Base-by-base conservation (phyloP, 37 sponge, comb jelly and placozoan species). In the Corticium candelabrum region DNA sequence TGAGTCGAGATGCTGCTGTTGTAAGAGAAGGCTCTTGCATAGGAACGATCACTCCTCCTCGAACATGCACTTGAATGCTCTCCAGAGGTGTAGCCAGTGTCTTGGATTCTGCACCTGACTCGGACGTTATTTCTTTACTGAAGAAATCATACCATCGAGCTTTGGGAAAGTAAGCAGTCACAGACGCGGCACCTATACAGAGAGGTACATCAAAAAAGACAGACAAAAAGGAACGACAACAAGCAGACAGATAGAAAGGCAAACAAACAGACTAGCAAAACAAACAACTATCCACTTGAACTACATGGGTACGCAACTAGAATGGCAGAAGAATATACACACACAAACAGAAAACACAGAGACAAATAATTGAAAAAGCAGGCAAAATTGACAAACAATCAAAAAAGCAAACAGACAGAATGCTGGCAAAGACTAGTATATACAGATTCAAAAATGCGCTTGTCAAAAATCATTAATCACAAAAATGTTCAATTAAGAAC, bases 81-180 rank as follows among this genome's bases (percentile, higher is more conserved):
- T 87, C 83, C 27, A 86, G 3, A n/a, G 94, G 94, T 11, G 91
- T 77, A n/a, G 40, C 3, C 1, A 94, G 40, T 32, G 72, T 67
- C 3, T 37, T 15, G 15, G 62, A 76, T 34, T 76, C 76, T 34
- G 73, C 74, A 4, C 79, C 80, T 34, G 38, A 41, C 1, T 62
- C 34, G 0, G 82, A 57, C 0, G 74, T 76, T 0, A 69, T 74
- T 7, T 39, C 36, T 3, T 50, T 73, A 29, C 71, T 81, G 76
- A 41, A 78, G 69, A 83, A 86, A 73, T 90, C 89, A 75, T 86
- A 94, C 95, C 95, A 94, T 11, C 37, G 57, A 0, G 80, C 89
- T 15, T 33, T 74, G 40, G 95, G 95, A 75, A 94, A 84, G 80
- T 94, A 94, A 34, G 74, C 85, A 33, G 50, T 37, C 67, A 87